Conservation (phyloP, 2,113 vertebrate genomes). For the Platysteira castanea region DNA sequence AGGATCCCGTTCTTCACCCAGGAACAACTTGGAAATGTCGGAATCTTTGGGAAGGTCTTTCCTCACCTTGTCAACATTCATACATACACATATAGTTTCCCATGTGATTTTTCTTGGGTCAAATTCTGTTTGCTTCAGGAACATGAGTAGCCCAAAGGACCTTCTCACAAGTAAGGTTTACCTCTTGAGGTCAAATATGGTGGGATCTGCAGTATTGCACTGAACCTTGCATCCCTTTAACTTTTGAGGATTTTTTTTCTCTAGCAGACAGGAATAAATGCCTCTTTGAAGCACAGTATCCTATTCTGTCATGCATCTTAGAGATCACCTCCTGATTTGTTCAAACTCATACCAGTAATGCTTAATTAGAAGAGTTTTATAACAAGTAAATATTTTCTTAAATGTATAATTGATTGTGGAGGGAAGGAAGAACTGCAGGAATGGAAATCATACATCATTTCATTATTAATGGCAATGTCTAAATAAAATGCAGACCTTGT, state of each 20-base stretch:
- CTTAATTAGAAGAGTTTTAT: conserved; percentile 75
- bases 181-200: neutral
- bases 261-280: neutral
- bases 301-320: neutral
- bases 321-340: conserved; percentile 50
- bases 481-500: conserved; percentile 85
- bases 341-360: conserved; percentile 54
- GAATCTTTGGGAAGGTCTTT: neutral
- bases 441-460: conserved; percentile 81
- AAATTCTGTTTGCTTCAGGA: conserved; percentile 1
- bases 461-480: conserved; percentile 83
- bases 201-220: neutral
- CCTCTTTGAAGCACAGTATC: neutral
- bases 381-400: conserved; percentile 80
- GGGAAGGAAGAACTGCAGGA: conserved; percentile 76
- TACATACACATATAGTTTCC: neutral
- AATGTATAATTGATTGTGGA: conserved; percentile 81
- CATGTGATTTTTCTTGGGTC: neutral
- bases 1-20: neutral
- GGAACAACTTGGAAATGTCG: neutral
- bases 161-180: neutral
- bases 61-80: neutral
- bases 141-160: neutral
- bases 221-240: neutral
- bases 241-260: neutral